A percentile compares a stretch with the other conserved stretches of the same genome.
phyloP scores from a whole-genome alignment of 2,797 vertebrate species.

The Characodon lateralis region DNA sequence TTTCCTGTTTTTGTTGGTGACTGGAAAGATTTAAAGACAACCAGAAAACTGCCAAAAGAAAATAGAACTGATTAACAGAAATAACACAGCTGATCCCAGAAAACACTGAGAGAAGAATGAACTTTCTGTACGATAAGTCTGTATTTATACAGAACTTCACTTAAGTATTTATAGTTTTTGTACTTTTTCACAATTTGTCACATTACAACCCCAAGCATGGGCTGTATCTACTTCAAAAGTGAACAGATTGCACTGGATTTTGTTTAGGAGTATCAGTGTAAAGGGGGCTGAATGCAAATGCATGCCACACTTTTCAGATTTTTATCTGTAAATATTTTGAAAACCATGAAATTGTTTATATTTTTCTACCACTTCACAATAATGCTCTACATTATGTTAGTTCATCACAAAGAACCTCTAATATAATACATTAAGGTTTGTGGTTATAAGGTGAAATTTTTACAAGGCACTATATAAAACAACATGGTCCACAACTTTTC shows the following conservation, averaged over 20 bases:
- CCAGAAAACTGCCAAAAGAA: too few relatives aligned
- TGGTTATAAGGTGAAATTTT: not conserved
- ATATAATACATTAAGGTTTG: not conserved
- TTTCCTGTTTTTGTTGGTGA: too few relatives aligned
- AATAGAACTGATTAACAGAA: not conserved
- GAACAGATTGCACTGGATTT: not conserved
- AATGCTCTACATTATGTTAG: not conserved
- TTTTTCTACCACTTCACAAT: not conserved
- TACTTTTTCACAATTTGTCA: not conserved
- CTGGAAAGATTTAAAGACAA: too few relatives aligned
- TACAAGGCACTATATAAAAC: not conserved
- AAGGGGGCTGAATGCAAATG: not conserved
- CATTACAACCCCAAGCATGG: not conserved
- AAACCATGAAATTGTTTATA: not conserved
- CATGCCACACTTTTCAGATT: not conserved
- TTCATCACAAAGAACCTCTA: not conserved
- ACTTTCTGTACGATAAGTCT: not conserved
- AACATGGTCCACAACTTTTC: not conserved
- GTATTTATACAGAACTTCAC: not conserved
- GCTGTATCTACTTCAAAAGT: not conserved
- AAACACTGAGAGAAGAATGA: not conserved
- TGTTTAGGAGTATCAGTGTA: not conserved
- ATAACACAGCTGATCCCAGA: not conserved
- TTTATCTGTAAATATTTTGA: not conserved
- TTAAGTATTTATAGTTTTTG: too few relatives aligned